A percentile compares a stretch with the other conserved stretches of the same genome.
Evolutionary conservation across 2,888 invertebrate species (phyloP).

Genomic region (Adelognathus sp.): DNA sequence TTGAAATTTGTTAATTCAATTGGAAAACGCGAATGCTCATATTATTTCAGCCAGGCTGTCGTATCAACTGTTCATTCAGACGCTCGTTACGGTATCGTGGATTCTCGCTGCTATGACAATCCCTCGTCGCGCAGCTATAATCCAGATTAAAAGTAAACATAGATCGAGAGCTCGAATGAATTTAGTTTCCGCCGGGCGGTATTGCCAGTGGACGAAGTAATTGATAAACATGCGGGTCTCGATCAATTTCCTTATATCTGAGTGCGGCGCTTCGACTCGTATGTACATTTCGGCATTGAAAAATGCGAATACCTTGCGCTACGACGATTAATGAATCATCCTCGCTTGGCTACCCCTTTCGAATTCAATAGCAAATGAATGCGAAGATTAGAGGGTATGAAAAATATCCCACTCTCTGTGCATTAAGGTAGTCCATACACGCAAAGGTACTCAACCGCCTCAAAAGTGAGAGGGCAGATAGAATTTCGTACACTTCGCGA

Average conservation of each 20-base stretch:
- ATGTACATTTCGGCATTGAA: too few relatives aligned
- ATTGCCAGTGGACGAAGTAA: conserved; percentile 3
- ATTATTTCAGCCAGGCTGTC: conserved; percentile 1
- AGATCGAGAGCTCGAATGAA: conserved; percentile 40
- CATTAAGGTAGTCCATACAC: too few relatives aligned
- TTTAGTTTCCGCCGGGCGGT: conserved; percentile 28
- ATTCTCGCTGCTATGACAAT: conserved; percentile 12
- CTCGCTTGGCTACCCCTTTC: too few relatives aligned
- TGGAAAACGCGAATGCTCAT: neutral
- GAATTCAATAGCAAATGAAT: too few relatives aligned
- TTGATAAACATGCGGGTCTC: conserved; percentile 20
- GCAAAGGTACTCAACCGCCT: too few relatives aligned
- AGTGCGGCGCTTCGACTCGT: too few relatives aligned
- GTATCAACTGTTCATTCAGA: conserved; percentile 28
- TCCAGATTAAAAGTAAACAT: conserved; percentile 61
- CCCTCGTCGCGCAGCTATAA: conserved; percentile 37
- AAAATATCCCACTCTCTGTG: too few relatives aligned
- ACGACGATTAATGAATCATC: too few relatives aligned
- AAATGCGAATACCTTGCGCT: neutral
- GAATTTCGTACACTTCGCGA: too few relatives aligned
- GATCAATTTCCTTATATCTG: neutral
- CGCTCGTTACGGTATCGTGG: conserved; percentile 1
- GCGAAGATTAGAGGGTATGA: too few relatives aligned
- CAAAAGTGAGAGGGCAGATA: too few relatives aligned
- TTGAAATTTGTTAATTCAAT: conserved; percentile 1